phyloP scores from a whole-genome alignment of 2,113 vertebrate species.

The Indri indri region DNA sequence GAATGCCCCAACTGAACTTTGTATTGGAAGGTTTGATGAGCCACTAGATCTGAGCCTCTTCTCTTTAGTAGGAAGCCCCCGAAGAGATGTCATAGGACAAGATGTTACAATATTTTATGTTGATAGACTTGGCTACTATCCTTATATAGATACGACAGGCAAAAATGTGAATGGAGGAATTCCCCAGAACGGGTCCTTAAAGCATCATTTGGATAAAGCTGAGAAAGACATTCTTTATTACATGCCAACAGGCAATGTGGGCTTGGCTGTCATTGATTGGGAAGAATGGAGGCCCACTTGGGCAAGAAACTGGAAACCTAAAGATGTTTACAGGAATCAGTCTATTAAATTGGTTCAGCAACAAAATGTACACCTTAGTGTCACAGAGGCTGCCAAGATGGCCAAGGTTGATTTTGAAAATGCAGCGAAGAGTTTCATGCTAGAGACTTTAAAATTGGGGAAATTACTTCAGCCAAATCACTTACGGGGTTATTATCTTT shows the following conservation, averaged over 20 bases:
- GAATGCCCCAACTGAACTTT: slow-evolving; percentile 89
- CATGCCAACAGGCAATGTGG: slow-evolving; percentile 83
- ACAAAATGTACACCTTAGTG: slow-evolving; percentile 69
- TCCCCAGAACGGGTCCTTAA: slow-evolving; percentile 86
- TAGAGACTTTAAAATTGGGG: slow-evolving; percentile 84
- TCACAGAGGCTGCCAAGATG: slow-evolving; percentile 19
- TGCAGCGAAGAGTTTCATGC: slow-evolving; percentile 85
- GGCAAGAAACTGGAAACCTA: slow-evolving; percentile 90
- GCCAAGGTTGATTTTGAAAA: slow-evolving; percentile 87
- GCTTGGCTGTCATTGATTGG: slow-evolving; percentile 95
- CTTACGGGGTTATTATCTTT: slow-evolving; percentile 91
- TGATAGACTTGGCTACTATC: slow-evolving; percentile 91
- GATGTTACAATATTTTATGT: slow-evolving; percentile 91
- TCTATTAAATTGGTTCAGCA: slow-evolving; percentile 83
- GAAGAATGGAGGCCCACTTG: slow-evolving; percentile 94
- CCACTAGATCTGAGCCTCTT: slow-evolving; percentile 86
- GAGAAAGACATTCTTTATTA: slow-evolving; percentile 83
- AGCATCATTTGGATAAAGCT: slow-evolving; percentile 85
- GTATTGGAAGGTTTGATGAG: slow-evolving; percentile 78
- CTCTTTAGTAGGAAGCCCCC: slow-evolving; percentile 84
- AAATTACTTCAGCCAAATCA: slow-evolving; percentile 83
- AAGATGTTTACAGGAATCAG: slow-evolving; percentile 85
- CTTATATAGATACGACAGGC: slow-evolving; percentile 82
- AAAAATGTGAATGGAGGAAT: slow-evolving; percentile 85
- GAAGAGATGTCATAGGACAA: slow-evolving; percentile 81